These are phyloP conservation scores for Formicarius rufipectus DNA, from an alignment of 2,113 vertebrate genomes.

Conservation along the genomic window DNA sequence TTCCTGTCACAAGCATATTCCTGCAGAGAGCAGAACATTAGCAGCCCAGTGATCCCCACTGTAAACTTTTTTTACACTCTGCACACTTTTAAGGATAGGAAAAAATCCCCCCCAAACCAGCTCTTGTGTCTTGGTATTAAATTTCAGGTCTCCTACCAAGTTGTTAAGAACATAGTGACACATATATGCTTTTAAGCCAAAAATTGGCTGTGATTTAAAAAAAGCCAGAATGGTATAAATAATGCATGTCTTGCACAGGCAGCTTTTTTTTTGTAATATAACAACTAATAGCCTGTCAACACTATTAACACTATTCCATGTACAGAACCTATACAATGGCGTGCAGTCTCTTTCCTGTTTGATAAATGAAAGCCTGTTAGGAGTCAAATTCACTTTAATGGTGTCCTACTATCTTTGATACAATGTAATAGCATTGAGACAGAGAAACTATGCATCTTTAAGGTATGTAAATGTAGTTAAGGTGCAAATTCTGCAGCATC, in stretches of 20 bases:
- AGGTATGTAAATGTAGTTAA: background rate
- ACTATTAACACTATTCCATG: too few relatives aligned
- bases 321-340: background rate
- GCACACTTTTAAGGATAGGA: background rate
- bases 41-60: background rate
- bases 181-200: background rate
- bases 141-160: background rate
- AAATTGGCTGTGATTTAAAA: background rate
- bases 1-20: background rate
- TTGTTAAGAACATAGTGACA: background rate
- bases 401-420: background rate
- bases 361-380: background rate
- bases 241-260: background rate
- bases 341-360: background rate
- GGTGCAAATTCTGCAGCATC: conserved; percentile 28
- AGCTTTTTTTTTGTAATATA: background rate
- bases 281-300: background rate
- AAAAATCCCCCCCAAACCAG: background rate
- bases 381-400: background rate
- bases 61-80: background rate
- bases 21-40: background rate
- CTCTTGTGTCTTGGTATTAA: background rate
- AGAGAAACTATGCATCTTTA: background rate
- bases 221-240: conserved; percentile 22
- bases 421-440: background rate